These are phyloP conservation scores for Ennomos quercinarius DNA, from an alignment of 2,888 invertebrate genomes.

Conservation along the genomic window DNA sequence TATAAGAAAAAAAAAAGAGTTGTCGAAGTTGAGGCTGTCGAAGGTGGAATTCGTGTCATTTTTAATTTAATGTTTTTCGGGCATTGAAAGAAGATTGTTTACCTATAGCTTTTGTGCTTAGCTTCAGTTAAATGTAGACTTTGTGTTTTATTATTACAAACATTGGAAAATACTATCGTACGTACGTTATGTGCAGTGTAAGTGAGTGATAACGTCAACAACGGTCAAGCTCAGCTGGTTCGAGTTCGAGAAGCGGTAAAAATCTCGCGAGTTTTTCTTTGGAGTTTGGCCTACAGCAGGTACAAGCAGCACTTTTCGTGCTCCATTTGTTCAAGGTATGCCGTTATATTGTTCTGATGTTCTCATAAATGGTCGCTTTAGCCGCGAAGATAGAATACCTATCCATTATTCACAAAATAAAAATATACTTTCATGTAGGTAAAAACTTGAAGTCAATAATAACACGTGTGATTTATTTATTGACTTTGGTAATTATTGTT, in stretches of 20 bases:
- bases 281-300: slow-evolving; percentile 60
- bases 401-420: too few relatives aligned
- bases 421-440: too few relatives aligned
- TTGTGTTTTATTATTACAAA: slow-evolving; percentile 4
- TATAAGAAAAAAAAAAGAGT: too few relatives aligned
- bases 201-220: slow-evolving; percentile 71
- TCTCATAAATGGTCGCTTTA: slow-evolving; percentile 33
- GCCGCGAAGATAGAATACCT: neutral
- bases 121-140: slow-evolving; percentile 7
- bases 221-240: slow-evolving; percentile 83
- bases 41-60: too few relatives aligned
- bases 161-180: neutral
- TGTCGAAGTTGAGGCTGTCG: too few relatives aligned
- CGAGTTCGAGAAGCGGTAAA: slow-evolving; percentile 80
- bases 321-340: slow-evolving; percentile 82
- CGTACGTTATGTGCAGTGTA: slow-evolving; percentile 29
- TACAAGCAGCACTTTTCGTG: slow-evolving; percentile 70
- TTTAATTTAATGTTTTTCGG: slow-evolving; percentile 29
- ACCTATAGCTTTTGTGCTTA: slow-evolving; percentile 5
- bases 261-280: slow-evolving; percentile 77
- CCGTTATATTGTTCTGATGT: slow-evolving; percentile 66
- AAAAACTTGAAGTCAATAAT: slow-evolving; percentile 2
- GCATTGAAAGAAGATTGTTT: slow-evolving; percentile 9
- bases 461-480: slow-evolving; percentile 33
- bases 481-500: slow-evolving; percentile 6